A percentile compares a stretch with the other conserved stretches of the same genome.
Conservation (phyloP, 2,113 vertebrate genomes). For the Mesocricetus auratus region DNA sequence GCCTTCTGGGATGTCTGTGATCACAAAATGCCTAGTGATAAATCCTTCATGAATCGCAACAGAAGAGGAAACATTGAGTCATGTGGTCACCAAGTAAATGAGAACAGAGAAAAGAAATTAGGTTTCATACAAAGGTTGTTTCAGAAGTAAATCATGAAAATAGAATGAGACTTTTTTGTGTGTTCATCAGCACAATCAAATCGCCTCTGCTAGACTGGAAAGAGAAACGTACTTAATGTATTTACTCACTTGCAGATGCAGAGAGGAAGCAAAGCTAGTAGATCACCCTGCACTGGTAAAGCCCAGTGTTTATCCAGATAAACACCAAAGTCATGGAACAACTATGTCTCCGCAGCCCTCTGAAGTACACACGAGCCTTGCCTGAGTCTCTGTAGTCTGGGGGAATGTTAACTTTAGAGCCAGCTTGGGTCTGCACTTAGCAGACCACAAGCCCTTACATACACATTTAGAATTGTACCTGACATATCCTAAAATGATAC, state of each 20-base stretch:
- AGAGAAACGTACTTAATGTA: not conserved
- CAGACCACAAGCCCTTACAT: slow-evolving; percentile 54
- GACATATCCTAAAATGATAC: slow-evolving; percentile 78
- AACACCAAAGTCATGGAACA: slow-evolving; percentile 26
- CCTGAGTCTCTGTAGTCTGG: not conserved
- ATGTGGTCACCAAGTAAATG: not conserved
- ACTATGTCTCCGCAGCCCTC: not conserved
- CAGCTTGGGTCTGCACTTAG: slow-evolving; percentile 58
- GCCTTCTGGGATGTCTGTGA: not conserved
- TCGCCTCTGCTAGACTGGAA: not conserved
- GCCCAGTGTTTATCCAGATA: slow-evolving; percentile 1
- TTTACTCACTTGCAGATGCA: not conserved
- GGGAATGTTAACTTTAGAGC: slow-evolving; percentile 67
- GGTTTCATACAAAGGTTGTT: not conserved
- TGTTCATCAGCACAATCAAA: slow-evolving; percentile 13
- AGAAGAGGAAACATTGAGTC: not conserved
- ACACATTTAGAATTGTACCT: slow-evolving; percentile 75
- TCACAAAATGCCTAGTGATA: slow-evolving; percentile 51
- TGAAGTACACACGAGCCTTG: not conserved
- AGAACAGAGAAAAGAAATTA: slow-evolving; percentile 21
- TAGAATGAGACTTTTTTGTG: not conserved
- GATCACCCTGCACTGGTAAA: not conserved
- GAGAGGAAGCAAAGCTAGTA: not conserved
- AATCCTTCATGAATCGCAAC: not conserved
- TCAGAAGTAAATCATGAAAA: slow-evolving; percentile 44